These are phyloP conservation scores for Puma concolor DNA, from an alignment of 2,113 vertebrate genomes.

Conservation along the genomic window DNA sequence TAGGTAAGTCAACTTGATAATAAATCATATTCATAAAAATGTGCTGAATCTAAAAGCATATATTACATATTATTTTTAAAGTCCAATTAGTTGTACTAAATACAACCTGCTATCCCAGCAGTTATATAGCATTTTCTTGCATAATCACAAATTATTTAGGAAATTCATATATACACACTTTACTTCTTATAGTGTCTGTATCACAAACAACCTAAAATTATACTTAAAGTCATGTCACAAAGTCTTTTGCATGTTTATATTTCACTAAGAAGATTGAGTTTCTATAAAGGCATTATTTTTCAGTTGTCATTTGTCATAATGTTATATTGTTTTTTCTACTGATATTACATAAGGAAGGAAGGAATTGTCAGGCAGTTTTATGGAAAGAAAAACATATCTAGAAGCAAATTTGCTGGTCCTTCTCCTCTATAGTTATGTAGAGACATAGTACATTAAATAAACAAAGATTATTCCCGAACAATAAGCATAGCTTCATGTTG, in stretches of 20 bases:
- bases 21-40: not conserved
- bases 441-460: not conserved
- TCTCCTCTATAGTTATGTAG: not conserved
- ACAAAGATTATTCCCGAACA: constrained; percentile 28
- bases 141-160: not conserved
- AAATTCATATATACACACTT: not conserved
- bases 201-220: not conserved
- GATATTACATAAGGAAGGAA: not conserved
- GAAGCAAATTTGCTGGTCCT: not conserved
- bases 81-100: not conserved
- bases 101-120: not conserved
- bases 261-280: not conserved
- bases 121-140: not conserved
- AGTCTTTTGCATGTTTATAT: not conserved
- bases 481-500: not conserved
- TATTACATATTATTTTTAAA: constrained; percentile 1
- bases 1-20: no score
- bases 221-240: not conserved
- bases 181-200: not conserved
- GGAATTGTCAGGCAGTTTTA: not conserved
- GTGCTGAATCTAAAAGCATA: not conserved
- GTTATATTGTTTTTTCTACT: not conserved
- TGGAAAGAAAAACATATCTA: not conserved
- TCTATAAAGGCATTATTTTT: not conserved
- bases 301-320: not conserved